Percentiles rank a stretch among this genome's conserved stretches.
These are phyloP conservation scores for Rhynchophorus ferrugineus DNA, from an alignment of 1,140 invertebrate species.

Conservation along the genomic window DNA sequence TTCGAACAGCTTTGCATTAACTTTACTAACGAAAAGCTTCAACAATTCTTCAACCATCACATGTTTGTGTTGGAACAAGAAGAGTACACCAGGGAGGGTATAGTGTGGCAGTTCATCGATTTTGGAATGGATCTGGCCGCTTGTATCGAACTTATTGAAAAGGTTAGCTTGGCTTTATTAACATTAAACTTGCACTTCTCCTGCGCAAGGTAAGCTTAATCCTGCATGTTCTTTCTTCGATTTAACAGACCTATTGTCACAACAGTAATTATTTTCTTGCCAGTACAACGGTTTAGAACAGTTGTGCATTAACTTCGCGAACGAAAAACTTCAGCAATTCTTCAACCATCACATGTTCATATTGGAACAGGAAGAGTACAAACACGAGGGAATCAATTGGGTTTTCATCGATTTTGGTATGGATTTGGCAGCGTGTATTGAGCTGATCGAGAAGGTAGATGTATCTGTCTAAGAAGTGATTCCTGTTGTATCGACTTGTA, in stretches of 20 bases:
- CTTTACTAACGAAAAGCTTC: constrained; percentile 95
- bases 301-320: constrained; percentile 97
- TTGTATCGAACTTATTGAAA: constrained; percentile 95
- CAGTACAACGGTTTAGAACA: constrained; percentile 96
- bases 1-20: constrained; percentile 99
- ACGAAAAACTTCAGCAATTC: constrained; percentile 94
- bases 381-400: constrained; percentile 88
- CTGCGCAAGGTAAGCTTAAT: background rate
- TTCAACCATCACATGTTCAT: constrained; percentile 98
- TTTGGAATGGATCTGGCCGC: constrained; percentile 95
- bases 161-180: constrained; percentile 53
- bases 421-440: constrained; percentile 92
- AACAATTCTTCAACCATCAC: constrained; percentile 98
- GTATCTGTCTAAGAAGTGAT: background rate
- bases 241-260: constrained; percentile 35
- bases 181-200: background rate
- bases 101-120: constrained; percentile 93
- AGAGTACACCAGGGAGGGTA: constrained; percentile 91
- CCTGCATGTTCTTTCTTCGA: constrained; percentile 2
- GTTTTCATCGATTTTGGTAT: constrained; percentile 95
- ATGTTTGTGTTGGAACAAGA: constrained; percentile 98
- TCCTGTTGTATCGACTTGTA: background rate
- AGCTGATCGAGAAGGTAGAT: constrained; percentile 92
- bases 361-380: constrained; percentile 94
- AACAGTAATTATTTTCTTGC: constrained; percentile 21